Base-by-base conservation (phyloP, 1,140 invertebrate genomes). In the Drosophila pruinosa region DNA sequence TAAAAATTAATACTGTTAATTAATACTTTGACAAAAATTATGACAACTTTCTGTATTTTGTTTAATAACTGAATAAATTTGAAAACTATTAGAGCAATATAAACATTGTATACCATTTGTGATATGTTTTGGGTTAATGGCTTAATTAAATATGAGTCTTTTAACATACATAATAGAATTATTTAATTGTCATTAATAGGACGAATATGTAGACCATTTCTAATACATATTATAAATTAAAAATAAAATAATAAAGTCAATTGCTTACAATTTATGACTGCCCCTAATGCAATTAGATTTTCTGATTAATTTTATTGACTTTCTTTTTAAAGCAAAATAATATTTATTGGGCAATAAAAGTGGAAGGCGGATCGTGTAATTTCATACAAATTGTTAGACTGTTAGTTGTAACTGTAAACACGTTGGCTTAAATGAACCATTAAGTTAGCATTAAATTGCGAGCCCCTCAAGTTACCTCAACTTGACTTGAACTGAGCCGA, bases 301-400 rank as follows among this genome's bases (percentile, higher is more conserved):
- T 17, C 14, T 52, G 3, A 15, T n/a, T 38, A 24, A 14, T 54
- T 38, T 38, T 6, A 53, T 39, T 24, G 26, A 47, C 43, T 47
- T 54, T 22, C 59, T 8, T 28, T 22, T 19, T 31, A 34, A 22
- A 14, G 8, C 36, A n/a, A 28, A 22, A 34, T 54, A 31, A 54
- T 54, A 31, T 34, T 34, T 17, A 54, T 47, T 24, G n/a, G 43
- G 26, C 36, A 21, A 34, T 63, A 28, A 54, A 52, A 34, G 43
- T 39, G 12, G 5, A 19, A 21, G 19, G 38, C 38, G 56, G 43
- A 26, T 54, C 38, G 41, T 45, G 50, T 45, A 64, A 64, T 64
- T 64, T 26, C 41, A 45, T 56, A 24, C 34, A 43, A 54, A 43
- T 64, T 64, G 50, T 24, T 38, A 8, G 43, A 53, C 50, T 19